Evolutionary conservation across 2,113 vertebrate species (phyloP).

Genomic region (Myotis lucifugus): DNA sequence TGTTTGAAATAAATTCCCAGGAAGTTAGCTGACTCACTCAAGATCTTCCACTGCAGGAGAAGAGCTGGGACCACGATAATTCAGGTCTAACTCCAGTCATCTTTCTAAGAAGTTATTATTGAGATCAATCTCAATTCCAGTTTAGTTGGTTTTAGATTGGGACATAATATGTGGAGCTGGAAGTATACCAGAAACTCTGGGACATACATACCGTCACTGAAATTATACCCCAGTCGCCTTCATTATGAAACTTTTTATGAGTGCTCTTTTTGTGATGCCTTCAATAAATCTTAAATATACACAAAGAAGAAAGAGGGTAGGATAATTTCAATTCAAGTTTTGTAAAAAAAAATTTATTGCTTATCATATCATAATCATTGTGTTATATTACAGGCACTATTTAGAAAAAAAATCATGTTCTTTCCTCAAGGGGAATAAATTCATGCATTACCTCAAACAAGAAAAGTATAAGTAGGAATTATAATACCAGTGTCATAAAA

Average conservation of each 20-base stretch:
- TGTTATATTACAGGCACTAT: slow-evolving; percentile 78
- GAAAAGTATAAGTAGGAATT: slow-evolving; percentile 67
- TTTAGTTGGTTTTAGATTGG: slow-evolving; percentile 13
- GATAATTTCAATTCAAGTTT: slow-evolving; percentile 74
- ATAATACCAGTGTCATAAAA: slow-evolving; percentile 76
- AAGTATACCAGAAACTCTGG: not conserved
- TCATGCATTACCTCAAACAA: slow-evolving; percentile 77
- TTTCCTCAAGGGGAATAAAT: slow-evolving; percentile 70
- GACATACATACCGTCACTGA: not conserved
- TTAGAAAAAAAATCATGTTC: slow-evolving; percentile 55
- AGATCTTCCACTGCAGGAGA: not conserved
- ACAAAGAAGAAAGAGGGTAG: slow-evolving; percentile 76
- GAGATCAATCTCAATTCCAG: not conserved
- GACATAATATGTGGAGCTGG: not conserved
- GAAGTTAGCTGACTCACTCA: not conserved
- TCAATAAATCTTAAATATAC: slow-evolving; percentile 69
- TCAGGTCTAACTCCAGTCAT: not conserved
- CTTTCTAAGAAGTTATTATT: not conserved
- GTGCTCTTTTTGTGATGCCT: slow-evolving; percentile 48
- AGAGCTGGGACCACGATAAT: not conserved
- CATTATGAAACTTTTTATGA: slow-evolving; percentile 56
- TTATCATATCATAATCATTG: slow-evolving; percentile 78
- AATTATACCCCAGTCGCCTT: slow-evolving; percentile 13
- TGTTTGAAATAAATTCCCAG: not conserved
- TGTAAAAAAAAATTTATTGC: slow-evolving; percentile 80